Base-by-base conservation (phyloP, 1,140 invertebrate species). In the Diplogasteroides magnus region DNA sequence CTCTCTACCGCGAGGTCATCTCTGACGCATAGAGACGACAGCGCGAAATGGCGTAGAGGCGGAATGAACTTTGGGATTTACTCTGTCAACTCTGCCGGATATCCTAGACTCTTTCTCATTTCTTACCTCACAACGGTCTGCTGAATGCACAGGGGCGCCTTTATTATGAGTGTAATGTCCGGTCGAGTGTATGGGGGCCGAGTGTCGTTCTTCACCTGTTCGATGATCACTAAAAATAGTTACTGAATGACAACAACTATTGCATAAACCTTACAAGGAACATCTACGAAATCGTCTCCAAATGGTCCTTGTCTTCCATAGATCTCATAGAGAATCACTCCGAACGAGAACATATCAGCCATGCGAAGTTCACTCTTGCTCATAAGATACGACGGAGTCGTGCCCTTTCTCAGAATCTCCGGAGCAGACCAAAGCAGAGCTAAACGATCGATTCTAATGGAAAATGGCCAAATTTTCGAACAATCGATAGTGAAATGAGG, bases 231-330 rank as follows among this genome's bases (percentile, higher is more conserved):
- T 71, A 29, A 68, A 71, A 66, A 25, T 0, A 3, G n/a, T n/a
- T n/a, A n/a, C n/a, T n/a, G n/a, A n/a, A n/a, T n/a, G n/a, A n/a
- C n/a, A n/a, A n/a, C n/a, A 15, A 11, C 6, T 15, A 27, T 11
- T n/a, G n/a, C 6, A 11, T 27, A 6, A n/a, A n/a, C n/a, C 29
- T 48, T 19, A 69, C 69, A 31, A 61, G 57, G 31, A 58, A 62
- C 37, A 60, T 71, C 69, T 0, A 71, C n/a, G 13, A 71, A 23
- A 1, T 57, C 59, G n/a, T 71, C 65, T 59, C 65, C 65, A 57
- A 59, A 71, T 26, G 69, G 69, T 26, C 69, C 69, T 19, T 71
- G 57, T 59, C 69, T 65, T 57, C 69, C 69, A 68, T 71, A 72
- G 57, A 72, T 72, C 28, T 72, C 65, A 65, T 72, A 72, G 0